A percentile compares a stretch with the other conserved stretches of the same genome.
These are phyloP conservation scores for Mesocentrotus franciscanus DNA, from an alignment of 53 echinoderm and acorn worm genomes.

Conservation along the genomic window DNA sequence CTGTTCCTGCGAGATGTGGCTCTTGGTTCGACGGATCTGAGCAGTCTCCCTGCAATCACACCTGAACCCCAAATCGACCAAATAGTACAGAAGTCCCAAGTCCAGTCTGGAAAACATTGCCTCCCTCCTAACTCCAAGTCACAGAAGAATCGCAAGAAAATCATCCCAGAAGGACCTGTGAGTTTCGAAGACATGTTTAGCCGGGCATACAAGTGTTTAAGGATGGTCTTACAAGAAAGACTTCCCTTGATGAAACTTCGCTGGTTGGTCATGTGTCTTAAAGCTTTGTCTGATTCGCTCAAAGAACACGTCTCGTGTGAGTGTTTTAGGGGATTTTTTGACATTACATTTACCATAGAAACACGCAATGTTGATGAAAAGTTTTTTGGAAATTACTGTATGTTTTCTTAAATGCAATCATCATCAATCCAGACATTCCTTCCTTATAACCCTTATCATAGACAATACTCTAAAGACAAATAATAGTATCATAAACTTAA, in stretches of 20 bases:
- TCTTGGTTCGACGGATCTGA: not conserved
- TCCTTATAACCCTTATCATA: not conserved
- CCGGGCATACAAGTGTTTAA: constrained; percentile 69
- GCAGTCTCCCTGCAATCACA: not conserved
- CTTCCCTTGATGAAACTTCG: constrained; percentile 76
- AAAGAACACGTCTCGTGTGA: constrained; percentile 64
- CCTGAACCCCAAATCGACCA: not conserved
- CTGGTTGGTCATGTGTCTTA: constrained; percentile 74
- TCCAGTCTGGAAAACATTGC: not conserved
- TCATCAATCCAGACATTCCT: not conserved
- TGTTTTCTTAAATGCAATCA: not conserved
- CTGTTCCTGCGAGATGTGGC: not conserved
- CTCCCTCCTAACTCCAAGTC: not conserved
- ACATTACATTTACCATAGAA: no score
- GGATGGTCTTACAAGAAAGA: constrained; percentile 69
- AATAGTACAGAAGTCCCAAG: not conserved
- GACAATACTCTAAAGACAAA: not conserved
- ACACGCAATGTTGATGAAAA: not conserved
- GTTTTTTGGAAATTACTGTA: no score
- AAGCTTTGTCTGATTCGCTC: constrained; percentile 70
- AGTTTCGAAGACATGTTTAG: constrained; percentile 53
- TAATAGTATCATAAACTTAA: no score
- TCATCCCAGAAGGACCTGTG: no score
- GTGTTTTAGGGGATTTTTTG: not conserved
- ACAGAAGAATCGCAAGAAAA: not conserved